Evolutionary conservation across 2,797 vertebrate genomes (phyloP).

Genomic region (Dicrostonyx torquatus): DNA sequence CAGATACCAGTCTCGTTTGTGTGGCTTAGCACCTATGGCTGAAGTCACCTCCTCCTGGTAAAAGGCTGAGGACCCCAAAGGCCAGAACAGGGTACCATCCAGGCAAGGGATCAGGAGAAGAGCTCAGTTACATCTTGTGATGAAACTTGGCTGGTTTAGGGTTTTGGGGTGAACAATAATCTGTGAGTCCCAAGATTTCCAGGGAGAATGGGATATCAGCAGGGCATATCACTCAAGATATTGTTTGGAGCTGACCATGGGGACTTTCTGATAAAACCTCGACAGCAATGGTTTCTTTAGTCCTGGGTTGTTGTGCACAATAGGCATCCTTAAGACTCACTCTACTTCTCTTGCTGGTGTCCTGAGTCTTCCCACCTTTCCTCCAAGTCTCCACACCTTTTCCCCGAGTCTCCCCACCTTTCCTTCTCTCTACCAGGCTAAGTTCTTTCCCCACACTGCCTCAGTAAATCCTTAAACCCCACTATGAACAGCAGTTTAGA

Average conservation of each 20-base stretch:
- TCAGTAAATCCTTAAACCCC: not conserved
- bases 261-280: slow-evolving; percentile 21
- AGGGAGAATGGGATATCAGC: not conserved
- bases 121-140: not conserved
- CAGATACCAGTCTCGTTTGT: not conserved
- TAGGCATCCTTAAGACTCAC: not conserved
- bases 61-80: not conserved
- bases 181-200: not conserved
- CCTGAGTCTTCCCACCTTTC: not conserved
- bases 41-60: slow-evolving; percentile 53
- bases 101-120: not conserved
- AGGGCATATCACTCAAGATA: not conserved
- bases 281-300: not conserved
- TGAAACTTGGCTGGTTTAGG: not conserved
- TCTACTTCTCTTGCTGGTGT: not conserved
- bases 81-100: not conserved
- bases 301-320: not conserved
- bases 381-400: not conserved
- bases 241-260: not conserved
- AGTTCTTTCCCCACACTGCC: not conserved
- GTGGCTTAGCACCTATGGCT: slow-evolving; percentile 2
- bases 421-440: not conserved
- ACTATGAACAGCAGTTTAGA: not conserved
- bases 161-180: not conserved
- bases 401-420: not conserved